Base-by-base conservation (phyloP, 2,113 vertebrate genomes). In the Trogon melanurus region DNA sequence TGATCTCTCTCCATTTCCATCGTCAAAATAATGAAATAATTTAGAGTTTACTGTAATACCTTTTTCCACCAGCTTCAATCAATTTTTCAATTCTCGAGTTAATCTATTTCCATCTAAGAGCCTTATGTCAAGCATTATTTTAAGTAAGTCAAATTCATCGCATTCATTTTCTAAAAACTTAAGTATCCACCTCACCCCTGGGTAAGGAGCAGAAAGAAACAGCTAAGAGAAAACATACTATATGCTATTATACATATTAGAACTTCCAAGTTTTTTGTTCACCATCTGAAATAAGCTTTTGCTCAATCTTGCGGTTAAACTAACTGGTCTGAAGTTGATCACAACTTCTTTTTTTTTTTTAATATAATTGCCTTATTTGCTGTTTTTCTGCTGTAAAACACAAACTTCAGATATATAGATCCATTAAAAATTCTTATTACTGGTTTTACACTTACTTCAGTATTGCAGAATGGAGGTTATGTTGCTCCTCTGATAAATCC, bases 131-230 rank as follows among this genome's bases (percentile, higher is more conserved):
- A 70, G 23, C 11, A 78, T 61, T 48, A 73, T 6, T 86, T 72
- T 56, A 84, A 45, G 45, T 44, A 78, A 81, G 70, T 58, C 38
- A 73, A 60, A 81, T 60, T 79, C 5, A 86, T 50, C 2, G 4
- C 22, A 70, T 67, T 80, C 3, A 72, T 47, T 89, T 91, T 58
- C 76, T 72, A 72, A 79, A 91, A 89, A 8, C 7, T 10, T 45
- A 48, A 41, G 9, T 29, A 23, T 60, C 16, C 26, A 67, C 62
- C 16, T 0, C 0, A 41, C 41, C 41, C 41, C 41, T 41, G 10
- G 10, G 18, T 6, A 3, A 47, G 18, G 12, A 9, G 25, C 30
- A 87, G 32, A 83, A 75, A 2, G 1, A 60, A 89, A 48, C 32
- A 27, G 14, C 41, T 54, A 79, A 41, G 14, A 64, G 6, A 58